Evolutionary conservation across 2,113 vertebrate species (phyloP).

Genomic region (Forbesichthys agassizii): DNA sequence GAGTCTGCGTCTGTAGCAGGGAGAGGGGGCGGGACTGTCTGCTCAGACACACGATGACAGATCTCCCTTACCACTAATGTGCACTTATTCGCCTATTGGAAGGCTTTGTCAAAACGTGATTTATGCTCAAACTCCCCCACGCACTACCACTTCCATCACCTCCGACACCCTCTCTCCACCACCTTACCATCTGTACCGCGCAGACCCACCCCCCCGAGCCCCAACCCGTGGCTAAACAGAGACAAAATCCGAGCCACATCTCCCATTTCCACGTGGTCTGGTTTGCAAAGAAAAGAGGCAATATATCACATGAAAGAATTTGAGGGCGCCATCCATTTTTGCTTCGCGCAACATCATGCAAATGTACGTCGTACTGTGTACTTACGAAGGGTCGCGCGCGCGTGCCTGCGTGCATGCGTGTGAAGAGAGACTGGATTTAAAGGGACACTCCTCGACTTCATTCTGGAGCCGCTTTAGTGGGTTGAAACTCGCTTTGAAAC

Average conservation of each 20-base stretch:
- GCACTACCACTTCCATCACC: slow-evolving; percentile 54
- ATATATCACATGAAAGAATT: slow-evolving; percentile 63
- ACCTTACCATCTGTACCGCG: slow-evolving; percentile 28
- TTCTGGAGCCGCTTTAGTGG: no score
- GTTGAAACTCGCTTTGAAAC: no score
- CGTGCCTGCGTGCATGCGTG: background rate
- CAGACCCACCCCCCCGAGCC: slow-evolving; percentile 14
- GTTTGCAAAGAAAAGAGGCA: slow-evolving; percentile 38
- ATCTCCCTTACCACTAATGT: slow-evolving; percentile 4
- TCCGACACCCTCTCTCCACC: slow-evolving; percentile 47
- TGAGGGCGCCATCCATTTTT: slow-evolving; percentile 63
- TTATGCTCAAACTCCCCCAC: slow-evolving; percentile 37
- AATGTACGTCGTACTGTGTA: slow-evolving; percentile 32
- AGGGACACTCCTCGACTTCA: slow-evolving; percentile 11
- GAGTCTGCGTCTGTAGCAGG: slow-evolving; percentile 39
- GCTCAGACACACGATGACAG: slow-evolving; percentile 1
- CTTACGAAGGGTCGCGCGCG: slow-evolving; percentile 67
- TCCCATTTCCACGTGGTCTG: slow-evolving; percentile 42
- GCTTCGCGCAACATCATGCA: slow-evolving; percentile 34
- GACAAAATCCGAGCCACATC: slow-evolving; percentile 58
- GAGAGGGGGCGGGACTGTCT: background rate
- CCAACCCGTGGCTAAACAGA: background rate
- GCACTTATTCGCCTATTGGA: slow-evolving; percentile 6
- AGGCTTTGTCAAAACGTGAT: slow-evolving; percentile 5
- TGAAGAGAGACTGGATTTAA: slow-evolving; percentile 38